A percentile compares a stretch with the other conserved stretches of the same genome.
phyloP scores from a whole-genome alignment of 2,888 invertebrate species.

The Pseudanteris insignis region DNA sequence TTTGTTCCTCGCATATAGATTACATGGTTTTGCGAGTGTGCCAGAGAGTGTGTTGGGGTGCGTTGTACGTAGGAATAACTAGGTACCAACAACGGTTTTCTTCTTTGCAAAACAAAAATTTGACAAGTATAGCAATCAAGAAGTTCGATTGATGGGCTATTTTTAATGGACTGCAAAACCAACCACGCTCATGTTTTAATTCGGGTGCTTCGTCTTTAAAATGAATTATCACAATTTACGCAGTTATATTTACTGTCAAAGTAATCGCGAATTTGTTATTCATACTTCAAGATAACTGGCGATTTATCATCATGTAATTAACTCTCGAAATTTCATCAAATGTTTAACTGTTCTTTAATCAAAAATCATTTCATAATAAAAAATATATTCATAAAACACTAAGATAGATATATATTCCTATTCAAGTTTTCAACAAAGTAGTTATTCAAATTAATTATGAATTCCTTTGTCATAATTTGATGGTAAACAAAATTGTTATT shows the following conservation, averaged over 20 bases:
- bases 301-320: conserved; percentile 7
- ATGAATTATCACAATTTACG: conserved; percentile 15
- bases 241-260: conserved; percentile 19
- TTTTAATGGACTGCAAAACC: conserved; percentile 9
- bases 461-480: too few species aligned
- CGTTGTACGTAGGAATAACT: too few species aligned
- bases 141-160: neutral
- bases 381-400: neutral
- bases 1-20: too few species aligned
- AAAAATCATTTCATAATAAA: neutral
- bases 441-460: too few species aligned
- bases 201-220: conserved; percentile 18
- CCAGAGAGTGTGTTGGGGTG: too few species aligned
- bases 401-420: too few species aligned
- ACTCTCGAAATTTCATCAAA: neutral
- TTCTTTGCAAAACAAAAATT: neutral
- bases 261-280: conserved; percentile 13
- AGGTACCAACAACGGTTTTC: too few species aligned
- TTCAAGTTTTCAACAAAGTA: too few species aligned
- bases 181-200: neutral
- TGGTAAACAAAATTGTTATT: too few species aligned
- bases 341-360: conserved; percentile 2
- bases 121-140: neutral
- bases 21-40: too few species aligned
- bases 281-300: conserved; percentile 3